Evolutionary conservation across 2,888 invertebrate species (phyloP), one percentile per base, ranked within the genome.

Genomic region (Pseudoips prasinana): DNA sequence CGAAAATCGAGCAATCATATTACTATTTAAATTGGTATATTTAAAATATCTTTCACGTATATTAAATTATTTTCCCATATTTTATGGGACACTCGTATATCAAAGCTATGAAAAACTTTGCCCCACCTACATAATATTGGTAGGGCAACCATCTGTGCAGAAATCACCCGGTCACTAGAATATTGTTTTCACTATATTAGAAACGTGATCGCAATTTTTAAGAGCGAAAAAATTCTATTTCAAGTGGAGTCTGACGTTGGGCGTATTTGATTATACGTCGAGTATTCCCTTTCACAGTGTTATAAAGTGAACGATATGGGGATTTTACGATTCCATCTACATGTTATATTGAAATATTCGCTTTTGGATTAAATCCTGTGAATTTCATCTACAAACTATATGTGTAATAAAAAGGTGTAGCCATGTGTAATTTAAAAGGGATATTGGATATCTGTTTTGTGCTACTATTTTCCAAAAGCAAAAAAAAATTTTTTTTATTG

Each of bases 171-270:
- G 89, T 89, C 89, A 89, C 89, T 89, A 86, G 89, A 86, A 89
- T 89, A 89, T 89, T 89, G 89, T 89, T 89, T 89, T 89, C 89
- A 89, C 89, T 89, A 87, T 89, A 89, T 89, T 89, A 89, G 89
- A 89, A 79, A 89, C 89, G 89, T 89, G 89, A 78, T 81, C 85
- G 89, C 86, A 79, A 89, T 89, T 89, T 87, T 89, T 86, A 88
- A 88, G 83, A 74, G 81, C 73, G 75, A 85, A 87, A 86, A 88
- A 87, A 88, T 81, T 83, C 84, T 75, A 85, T 89, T 85, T 83
- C 71, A 69, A 75, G 71, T 74, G 65, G 49, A 70, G 59, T 64
- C 78, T 79, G 80, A 78, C 74, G 78, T 73, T 71, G 65, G 65
- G 67, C 68, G 68, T 80, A 84, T 85, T 87, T 87, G 86, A 86